These are phyloP conservation scores for Dendronephthya gigantea DNA, from an alignment of 64 coral and sea anemone species.

Conservation along the genomic window DNA sequence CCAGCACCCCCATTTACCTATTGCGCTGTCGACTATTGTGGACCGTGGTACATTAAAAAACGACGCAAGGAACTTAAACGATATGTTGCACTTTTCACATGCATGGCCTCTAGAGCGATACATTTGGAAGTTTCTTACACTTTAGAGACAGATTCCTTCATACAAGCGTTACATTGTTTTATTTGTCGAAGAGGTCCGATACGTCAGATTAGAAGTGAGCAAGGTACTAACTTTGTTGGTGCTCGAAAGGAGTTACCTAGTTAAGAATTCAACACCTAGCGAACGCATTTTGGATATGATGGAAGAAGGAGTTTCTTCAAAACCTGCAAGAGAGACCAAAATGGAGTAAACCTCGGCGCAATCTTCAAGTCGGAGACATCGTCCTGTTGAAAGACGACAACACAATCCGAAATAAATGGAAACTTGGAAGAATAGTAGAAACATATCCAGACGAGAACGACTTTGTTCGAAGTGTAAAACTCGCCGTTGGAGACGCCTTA, in stretches of 20 bases:
- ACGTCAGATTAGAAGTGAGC: conserved; percentile 27
- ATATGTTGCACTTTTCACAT: conserved; percentile 13
- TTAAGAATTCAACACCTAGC: background rate
- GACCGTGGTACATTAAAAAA: conserved; percentile 33
- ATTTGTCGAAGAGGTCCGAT: conserved; percentile 27
- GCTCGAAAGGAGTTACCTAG: conserved; percentile 18
- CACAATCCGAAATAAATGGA: background rate
- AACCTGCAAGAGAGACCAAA: conserved; percentile 22
- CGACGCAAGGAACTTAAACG: conserved; percentile 24
- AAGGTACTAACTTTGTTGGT: conserved; percentile 42
- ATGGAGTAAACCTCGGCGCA: conserved; percentile 8
- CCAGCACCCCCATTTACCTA: background rate
- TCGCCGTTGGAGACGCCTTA: background rate
- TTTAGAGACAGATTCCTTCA: conserved; percentile 39
- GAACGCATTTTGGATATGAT: conserved; percentile 10
- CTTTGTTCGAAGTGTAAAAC: background rate
- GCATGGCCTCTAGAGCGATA: conserved; percentile 1
- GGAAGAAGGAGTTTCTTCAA: conserved; percentile 14
- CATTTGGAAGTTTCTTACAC: background rate
- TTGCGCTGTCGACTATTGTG: conserved; percentile 28
- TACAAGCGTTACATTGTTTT: conserved; percentile 28
- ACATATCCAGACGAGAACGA: background rate
- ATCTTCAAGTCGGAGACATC: conserved; percentile 19
- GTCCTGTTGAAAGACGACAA: conserved; percentile 24
- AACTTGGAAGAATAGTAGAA: background rate